Evolutionary conservation across 2,113 vertebrate genomes (phyloP).

Genomic region (Prolemur simus): DNA sequence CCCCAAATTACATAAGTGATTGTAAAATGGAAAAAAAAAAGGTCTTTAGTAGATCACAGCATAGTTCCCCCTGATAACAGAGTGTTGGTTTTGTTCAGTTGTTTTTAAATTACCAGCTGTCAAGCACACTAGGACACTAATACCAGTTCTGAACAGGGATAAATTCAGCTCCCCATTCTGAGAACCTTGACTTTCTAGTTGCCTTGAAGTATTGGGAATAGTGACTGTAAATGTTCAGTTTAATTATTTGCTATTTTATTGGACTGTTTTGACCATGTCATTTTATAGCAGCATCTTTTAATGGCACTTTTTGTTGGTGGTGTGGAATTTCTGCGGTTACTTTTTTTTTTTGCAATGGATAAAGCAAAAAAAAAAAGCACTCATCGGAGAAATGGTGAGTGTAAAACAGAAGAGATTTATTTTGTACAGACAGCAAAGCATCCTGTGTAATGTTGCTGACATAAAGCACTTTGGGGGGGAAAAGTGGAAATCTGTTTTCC

Average conservation of each 20-base stretch:
- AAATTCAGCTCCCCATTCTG: constrained; percentile 7
- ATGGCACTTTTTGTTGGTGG: constrained; percentile 78
- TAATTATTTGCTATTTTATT: constrained; percentile 66
- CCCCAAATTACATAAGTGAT: constrained; percentile 36
- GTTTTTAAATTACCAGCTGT: background rate
- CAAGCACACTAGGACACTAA: background rate
- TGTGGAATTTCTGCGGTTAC: constrained; percentile 60
- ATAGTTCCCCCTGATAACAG: background rate
- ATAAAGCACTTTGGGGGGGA: constrained; percentile 84
- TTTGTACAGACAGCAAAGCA: constrained; percentile 80
- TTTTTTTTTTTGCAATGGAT: constrained; percentile 32
- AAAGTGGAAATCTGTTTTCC: constrained; percentile 81
- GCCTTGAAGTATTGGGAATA: constrained; percentile 61
- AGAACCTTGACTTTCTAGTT: constrained; percentile 47
- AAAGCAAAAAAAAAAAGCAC: constrained; percentile 65
- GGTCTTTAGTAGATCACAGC: constrained; percentile 68
- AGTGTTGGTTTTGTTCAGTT: background rate
- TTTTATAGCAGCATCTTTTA: constrained; percentile 75
- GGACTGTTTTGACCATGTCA: constrained; percentile 62
- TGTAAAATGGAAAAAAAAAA: background rate
- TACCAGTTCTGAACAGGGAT: constrained; percentile 34
- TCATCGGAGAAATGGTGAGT: constrained; percentile 68
- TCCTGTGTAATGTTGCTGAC: constrained; percentile 84
- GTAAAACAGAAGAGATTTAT: constrained; percentile 73
- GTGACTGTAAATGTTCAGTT: constrained; percentile 51